Base-by-base conservation (phyloP, 1,140 invertebrate genomes). In the Coptotermes formosanus region DNA sequence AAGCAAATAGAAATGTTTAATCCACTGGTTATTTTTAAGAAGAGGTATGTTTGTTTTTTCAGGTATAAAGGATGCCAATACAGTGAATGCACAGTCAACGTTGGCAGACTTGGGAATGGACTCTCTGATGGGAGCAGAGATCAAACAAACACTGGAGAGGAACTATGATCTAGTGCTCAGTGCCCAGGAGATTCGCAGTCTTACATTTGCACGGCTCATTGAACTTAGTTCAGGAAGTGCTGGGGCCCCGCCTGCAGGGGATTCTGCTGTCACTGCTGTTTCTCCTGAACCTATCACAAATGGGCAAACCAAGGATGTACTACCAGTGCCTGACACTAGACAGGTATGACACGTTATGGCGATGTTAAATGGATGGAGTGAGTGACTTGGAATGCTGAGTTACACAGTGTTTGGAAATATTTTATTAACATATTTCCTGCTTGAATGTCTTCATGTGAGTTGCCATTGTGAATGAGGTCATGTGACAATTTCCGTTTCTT, bases 111-210 rank as follows among this genome's bases (percentile, higher is more conserved):
- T 99, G 14, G 98, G 98, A 83, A 97, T 99, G 94, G 98, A 99
- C 89, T 99, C 98, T 0, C 91, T 99, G 59, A 99, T 99, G 98
- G 97, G 97, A 85, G 97, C 98, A 0, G 98, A 99, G 92, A 98
- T 99, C 87, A 99, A 99, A 91, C 98, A 99, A 90, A 97, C 96
- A 0, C 91, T 99, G 16, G 98, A 99, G 90, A 93, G 97, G 85
- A 97, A 97, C 88, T 98, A 96, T 91, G 97, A 99, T 90, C 90
- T 99, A 45, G 94, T 97, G 0, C 90, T 99, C n/a, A 95, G 96
- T 69, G 95, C 97, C 81, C 95, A 96, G 89, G 97, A 99, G 90
- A 98, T 99, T 88, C 94, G 98, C 85, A 92, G 91, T 43, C 91
- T 98, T 3, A 97, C 95, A 0, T 95, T 98, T 86, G 93, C 91